phyloP scores from a whole-genome alignment of 1,140 invertebrate genomes.

The Drosophila teissieri region DNA sequence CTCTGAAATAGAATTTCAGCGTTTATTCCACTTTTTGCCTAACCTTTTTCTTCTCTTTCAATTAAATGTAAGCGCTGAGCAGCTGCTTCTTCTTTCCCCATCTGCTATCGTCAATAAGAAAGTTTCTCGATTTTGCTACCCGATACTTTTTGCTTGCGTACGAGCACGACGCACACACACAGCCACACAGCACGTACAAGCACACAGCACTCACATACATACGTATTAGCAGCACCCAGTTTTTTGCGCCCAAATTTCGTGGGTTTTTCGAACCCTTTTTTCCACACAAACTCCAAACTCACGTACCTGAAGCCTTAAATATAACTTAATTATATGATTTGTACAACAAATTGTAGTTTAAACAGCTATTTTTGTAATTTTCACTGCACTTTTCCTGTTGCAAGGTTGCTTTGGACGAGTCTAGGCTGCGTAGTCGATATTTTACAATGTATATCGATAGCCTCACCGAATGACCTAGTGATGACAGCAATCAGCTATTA shows the following conservation, averaged over 20 bases:
- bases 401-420: slow-evolving; percentile 72
- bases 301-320: slow-evolving; percentile 73
- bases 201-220: slow-evolving; percentile 17
- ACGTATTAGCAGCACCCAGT: slow-evolving; percentile 38
- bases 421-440: slow-evolving; percentile 58
- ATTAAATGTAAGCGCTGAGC: slow-evolving; percentile 24
- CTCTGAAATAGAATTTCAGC: slow-evolving; percentile 6
- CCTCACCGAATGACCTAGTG: slow-evolving; percentile 5
- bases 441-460: slow-evolving; percentile 26
- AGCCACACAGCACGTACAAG: slow-evolving; percentile 19
- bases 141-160: slow-evolving; percentile 76
- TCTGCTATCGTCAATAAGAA: slow-evolving; percentile 71
- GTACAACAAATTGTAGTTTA: slow-evolving; percentile 55
- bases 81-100: slow-evolving; percentile 40
- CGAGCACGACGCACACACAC: slow-evolving; percentile 29
- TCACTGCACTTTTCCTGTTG: slow-evolving; percentile 74
- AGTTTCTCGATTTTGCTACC: slow-evolving; percentile 80
- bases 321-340: slow-evolving; percentile 62
- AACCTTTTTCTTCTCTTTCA: slow-evolving; percentile 14
- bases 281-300: slow-evolving; percentile 4
- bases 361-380: slow-evolving; percentile 72
- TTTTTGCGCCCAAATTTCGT: slow-evolving; percentile 59
- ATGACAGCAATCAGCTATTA: not conserved
- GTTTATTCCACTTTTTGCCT: slow-evolving; percentile 11
- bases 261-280: slow-evolving; percentile 7